Evolutionary conservation across 2,888 invertebrate genomes (phyloP).

Genomic region (Cotesia congregata): DNA sequence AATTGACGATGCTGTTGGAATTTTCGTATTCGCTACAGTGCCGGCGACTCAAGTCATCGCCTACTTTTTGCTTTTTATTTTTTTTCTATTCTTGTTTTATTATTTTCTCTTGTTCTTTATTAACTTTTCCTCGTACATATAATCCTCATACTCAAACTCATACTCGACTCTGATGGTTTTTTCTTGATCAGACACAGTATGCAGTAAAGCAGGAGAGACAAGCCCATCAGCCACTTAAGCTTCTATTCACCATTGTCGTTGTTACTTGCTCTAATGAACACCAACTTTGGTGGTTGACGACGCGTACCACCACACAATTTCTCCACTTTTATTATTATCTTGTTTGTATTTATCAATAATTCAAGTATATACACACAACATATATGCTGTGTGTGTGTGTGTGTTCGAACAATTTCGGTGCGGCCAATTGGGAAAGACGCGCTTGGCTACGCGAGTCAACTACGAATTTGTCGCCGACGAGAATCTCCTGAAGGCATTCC

Average conservation of each 20-base stretch:
- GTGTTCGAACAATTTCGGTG: constrained; percentile 20
- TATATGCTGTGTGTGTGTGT: not conserved
- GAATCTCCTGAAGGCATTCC: constrained; percentile 42
- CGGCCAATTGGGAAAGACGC: constrained; percentile 47
- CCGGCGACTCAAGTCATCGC: constrained; percentile 15
- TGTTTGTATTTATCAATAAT: not conserved
- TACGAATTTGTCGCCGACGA: constrained; percentile 51
- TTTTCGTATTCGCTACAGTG: constrained; percentile 40
- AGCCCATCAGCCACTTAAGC: constrained; percentile 5
- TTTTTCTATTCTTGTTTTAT: constrained; percentile 34
- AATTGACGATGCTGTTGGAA: constrained; percentile 24
- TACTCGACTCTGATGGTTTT: not conserved
- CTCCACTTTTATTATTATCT: constrained; percentile 16
- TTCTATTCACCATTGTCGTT: constrained; percentile 3
- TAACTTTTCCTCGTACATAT: constrained; percentile 18
- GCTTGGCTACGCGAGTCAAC: constrained; percentile 49
- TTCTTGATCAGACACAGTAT: constrained; percentile 25
- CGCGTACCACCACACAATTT: constrained; percentile 7
- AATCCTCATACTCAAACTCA: not conserved
- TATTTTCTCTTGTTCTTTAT: constrained; percentile 22
- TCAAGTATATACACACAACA: not conserved
- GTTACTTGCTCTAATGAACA: constrained; percentile 22
- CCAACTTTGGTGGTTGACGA: constrained; percentile 35
- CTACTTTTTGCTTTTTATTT: not conserved
- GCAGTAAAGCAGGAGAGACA: not conserved